Evolutionary conservation across 1,140 invertebrate genomes (phyloP).

Genomic region (Sycophaga agraensis): DNA sequence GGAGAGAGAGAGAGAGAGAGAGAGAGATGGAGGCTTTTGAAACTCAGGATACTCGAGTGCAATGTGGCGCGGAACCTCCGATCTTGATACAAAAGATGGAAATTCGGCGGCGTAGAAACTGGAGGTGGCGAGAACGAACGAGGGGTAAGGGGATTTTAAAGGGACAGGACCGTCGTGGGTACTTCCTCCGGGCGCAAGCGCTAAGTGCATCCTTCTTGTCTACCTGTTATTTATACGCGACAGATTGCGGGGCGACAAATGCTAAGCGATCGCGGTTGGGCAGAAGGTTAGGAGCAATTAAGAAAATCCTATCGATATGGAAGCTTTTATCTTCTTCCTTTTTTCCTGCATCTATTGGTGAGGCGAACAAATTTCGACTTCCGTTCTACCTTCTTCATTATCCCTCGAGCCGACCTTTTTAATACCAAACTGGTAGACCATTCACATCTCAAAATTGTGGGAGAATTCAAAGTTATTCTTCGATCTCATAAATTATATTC

Average conservation of each 20-base stretch:
- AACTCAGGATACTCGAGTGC: conserved; percentile 6
- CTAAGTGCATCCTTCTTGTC: conserved; percentile 16
- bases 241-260: conserved; percentile 14
- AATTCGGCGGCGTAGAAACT: conserved; percentile 5
- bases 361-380: too few species aligned
- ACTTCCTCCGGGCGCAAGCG: too few species aligned
- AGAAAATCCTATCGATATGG: conserved; percentile 10
- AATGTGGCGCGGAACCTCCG: conserved; percentile 10
- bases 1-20: background rate
- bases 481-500: too few species aligned
- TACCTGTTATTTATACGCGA: conserved; percentile 15
- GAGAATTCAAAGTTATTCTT: too few species aligned
- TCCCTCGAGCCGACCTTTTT: too few species aligned
- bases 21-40: background rate
- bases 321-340: background rate
- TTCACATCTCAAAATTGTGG: too few species aligned
- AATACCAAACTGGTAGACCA: too few species aligned
- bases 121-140: background rate
- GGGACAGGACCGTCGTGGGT: too few species aligned
- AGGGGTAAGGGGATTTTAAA: conserved; percentile 2
- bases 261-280: background rate
- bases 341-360: too few species aligned
- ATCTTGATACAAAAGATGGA: conserved; percentile 23
- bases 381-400: too few species aligned
- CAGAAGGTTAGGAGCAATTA: conserved; percentile 12